Percentiles rank a stretch among this genome's conserved stretches.
These are phyloP conservation scores for Tinamus major DNA, from an alignment of 2,797 vertebrate genomes.

Conservation along the genomic window DNA sequence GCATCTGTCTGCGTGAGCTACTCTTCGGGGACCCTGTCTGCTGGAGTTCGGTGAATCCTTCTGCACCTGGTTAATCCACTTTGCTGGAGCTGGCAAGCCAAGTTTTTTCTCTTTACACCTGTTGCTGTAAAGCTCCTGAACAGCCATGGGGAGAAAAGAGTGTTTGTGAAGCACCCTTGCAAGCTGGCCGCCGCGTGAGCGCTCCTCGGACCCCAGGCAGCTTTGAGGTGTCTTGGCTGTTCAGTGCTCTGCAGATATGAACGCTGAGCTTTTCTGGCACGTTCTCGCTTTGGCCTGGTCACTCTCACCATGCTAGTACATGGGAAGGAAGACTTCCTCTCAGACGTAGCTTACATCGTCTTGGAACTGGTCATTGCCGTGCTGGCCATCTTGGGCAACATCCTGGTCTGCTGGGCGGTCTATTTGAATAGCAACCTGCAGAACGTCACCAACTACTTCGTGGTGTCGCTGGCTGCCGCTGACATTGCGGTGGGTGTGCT, in stretches of 20 bases:
- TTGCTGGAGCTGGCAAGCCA: background rate
- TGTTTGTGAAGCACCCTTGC: background rate
- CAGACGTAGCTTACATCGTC: conserved; percentile 83
- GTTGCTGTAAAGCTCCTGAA: background rate
- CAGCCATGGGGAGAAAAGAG: background rate
- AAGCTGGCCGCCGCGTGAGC: background rate
- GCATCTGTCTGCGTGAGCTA: background rate
- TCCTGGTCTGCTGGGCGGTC: conserved; percentile 97
- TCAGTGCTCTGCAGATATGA: conserved; percentile 88
- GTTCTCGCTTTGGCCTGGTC: conserved; percentile 51
- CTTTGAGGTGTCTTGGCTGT: conserved; percentile 39
- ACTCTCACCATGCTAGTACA: conserved; percentile 84
- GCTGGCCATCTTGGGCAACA: conserved; percentile 92
- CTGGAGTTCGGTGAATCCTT: background rate
- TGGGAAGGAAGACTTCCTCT: conserved; percentile 55
- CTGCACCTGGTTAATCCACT: background rate
- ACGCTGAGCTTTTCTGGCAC: conserved; percentile 81
- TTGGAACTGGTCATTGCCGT: conserved; percentile 92
- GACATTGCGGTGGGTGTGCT: conserved; percentile 95
- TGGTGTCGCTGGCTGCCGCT: conserved; percentile 93
- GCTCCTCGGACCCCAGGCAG: background rate
- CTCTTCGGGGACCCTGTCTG: background rate
- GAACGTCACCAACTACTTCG: conserved; percentile 96
- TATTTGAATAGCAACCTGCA: conserved; percentile 94
- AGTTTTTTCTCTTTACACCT: background rate